Evolutionary conservation across 2,113 vertebrate genomes (phyloP), one percentile per base, ranked within the genome.

Genomic region (Pteropus alecto): DNA sequence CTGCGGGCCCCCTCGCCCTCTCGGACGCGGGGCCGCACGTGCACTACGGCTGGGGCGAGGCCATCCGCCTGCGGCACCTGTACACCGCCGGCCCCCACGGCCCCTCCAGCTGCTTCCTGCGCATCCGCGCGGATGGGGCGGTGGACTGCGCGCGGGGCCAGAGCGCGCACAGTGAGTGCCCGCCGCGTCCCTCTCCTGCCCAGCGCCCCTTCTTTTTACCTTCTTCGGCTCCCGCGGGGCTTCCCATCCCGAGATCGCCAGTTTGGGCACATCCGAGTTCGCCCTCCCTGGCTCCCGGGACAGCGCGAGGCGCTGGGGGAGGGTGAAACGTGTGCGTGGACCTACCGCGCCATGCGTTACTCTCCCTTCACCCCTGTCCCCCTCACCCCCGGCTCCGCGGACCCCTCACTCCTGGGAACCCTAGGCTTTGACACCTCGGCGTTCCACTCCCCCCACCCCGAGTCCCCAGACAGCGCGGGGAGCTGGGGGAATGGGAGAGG

Each of bases 51-150:
- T 99, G 99, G 99, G 99, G 98, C 11, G 98, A 99, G 91, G 95
- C 99, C 9, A 98, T 99, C 28, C 98, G 99, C 33, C 96, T 99
- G 33, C 98, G 99, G 93, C 99, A 99, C 96, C 98, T 99, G 97
- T 99, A 99, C 65, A 99, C 99, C 0, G 98, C 99, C 61, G 97
- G 98, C 88, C 99, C 98, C 30, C 98, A 99, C 1, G 99, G 99
- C 26, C 96, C 99, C 38, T 97, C 98, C 97, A 98, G 98, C 97
- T 99, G 98, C 94, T 98, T 98, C 92, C 98, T 99, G 8, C 97
- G 99, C 67, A 99, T 99, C 94, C 97, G 98, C 0, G 94, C 74
- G 12, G 99, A 99, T 70, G 99, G 99, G 46, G 95, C 98, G 35
- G 99, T 99, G 97, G 98, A 98, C 48, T 99, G 99, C 56, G 99